Evolutionary conservation across 1,140 invertebrate species (phyloP).

Genomic region (Platorchestia sp.): DNA sequence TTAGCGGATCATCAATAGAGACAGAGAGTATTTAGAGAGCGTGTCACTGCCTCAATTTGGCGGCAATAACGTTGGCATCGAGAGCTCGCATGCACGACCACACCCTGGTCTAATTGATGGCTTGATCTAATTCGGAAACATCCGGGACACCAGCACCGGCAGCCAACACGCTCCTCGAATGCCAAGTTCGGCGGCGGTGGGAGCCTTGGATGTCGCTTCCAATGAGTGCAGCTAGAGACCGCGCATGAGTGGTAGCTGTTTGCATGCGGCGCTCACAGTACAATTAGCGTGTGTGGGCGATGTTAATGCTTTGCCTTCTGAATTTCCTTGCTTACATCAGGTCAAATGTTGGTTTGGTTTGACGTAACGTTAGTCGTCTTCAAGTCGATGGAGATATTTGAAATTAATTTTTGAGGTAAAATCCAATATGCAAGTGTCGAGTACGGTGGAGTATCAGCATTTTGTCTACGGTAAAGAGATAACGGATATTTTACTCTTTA

Average conservation of each 20-base stretch:
- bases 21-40: slow-evolving; percentile 46
- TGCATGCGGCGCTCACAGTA: neutral
- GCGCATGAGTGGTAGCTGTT: neutral
- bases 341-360: too few relatives aligned
- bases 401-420: too few relatives aligned
- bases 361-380: too few relatives aligned
- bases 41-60: slow-evolving; percentile 24
- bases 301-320: too few relatives aligned
- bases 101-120: slow-evolving; percentile 46
- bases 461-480: too few relatives aligned
- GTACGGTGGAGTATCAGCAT: too few relatives aligned
- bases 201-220: neutral
- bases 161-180: neutral
- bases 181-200: neutral
- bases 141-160: slow-evolving; percentile 12
- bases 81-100: slow-evolving; percentile 41
- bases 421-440: too few relatives aligned
- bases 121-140: slow-evolving; percentile 40
- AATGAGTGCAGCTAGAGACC: neutral
- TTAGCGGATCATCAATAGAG: slow-evolving; percentile 28
- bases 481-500: too few relatives aligned
- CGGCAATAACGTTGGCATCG: slow-evolving; percentile 47
- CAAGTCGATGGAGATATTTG: too few relatives aligned
- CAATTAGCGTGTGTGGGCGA: neutral
- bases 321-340: too few relatives aligned